phyloP scores from a whole-genome alignment of 2,888 invertebrate genomes.

The Carcina quercana region DNA sequence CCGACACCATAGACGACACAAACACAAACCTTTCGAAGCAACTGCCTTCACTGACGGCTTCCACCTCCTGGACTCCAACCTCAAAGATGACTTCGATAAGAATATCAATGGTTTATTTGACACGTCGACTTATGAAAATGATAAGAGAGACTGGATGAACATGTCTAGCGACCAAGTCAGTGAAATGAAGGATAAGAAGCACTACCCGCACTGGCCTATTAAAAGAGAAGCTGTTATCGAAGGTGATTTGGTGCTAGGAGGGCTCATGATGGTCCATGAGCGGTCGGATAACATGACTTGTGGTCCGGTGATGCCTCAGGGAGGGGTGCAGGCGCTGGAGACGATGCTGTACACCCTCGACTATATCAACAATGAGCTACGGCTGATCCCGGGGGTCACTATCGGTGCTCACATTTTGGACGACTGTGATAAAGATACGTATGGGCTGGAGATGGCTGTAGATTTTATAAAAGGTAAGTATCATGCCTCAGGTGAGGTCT shows the following conservation, averaged over 20 bases:
- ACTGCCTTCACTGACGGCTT: conserved; percentile 14
- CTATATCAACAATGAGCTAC: conserved; percentile 78
- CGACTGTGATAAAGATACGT: conserved; percentile 97
- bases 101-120: no score
- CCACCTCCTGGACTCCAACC: conserved; percentile 26
- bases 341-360: conserved; percentile 95
- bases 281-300: conserved; percentile 91
- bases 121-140: conserved; percentile 28
- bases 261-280: conserved; percentile 95
- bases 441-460: conserved; percentile 95
- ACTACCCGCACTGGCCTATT: conserved; percentile 80
- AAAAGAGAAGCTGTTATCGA: conserved; percentile 91
- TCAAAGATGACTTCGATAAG: conserved; percentile 35
- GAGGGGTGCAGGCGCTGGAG: conserved; percentile 91
- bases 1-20: conserved; percentile 52
- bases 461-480: conserved; percentile 95
- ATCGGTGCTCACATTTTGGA: conserved; percentile 93
- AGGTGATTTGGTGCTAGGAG: conserved; percentile 91
- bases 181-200: conserved; percentile 54
- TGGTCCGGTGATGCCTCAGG: conserved; percentile 96
- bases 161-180: conserved; percentile 57
- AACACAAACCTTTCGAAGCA: conserved; percentile 48
- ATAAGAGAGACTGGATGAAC: conserved; percentile 48
- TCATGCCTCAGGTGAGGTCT: no score
- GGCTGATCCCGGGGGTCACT: conserved; percentile 83